Conservation (phyloP, 2,888 invertebrate genomes). For the Metacarcinus magister region DNA sequence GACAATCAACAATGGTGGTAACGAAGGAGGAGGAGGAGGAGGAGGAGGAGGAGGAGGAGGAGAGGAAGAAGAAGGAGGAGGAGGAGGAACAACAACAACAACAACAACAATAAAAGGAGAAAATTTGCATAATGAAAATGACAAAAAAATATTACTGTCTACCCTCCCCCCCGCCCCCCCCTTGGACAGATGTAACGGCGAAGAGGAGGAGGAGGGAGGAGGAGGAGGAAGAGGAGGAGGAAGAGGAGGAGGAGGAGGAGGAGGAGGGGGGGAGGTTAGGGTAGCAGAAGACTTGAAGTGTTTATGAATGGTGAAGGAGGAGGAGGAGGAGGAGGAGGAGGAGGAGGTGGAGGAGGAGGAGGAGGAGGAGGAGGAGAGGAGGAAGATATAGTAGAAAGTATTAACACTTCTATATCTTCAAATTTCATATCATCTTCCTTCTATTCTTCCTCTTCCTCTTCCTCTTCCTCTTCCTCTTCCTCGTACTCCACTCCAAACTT, state of each 20-base stretch:
- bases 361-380: not conserved
- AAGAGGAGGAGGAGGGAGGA: too few species aligned
- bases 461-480: too few species aligned
- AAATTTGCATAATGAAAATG: not conserved
- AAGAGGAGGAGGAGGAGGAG: too few species aligned
- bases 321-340: not conserved
- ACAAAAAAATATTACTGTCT: not conserved
- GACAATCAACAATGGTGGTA: not conserved
- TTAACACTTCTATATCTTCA: too few species aligned
- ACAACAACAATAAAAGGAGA: not conserved
- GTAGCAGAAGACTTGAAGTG: too few species aligned
- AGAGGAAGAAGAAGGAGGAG: too few species aligned
- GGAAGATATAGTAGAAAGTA: too few species aligned
- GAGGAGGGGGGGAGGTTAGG: too few species aligned
- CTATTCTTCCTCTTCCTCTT: not conserved
- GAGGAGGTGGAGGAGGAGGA: not conserved
- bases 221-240: too few species aligned
- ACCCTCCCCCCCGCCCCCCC: not conserved
- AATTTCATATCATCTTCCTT: too few species aligned
- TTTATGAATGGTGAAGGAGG: not conserved
- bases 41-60: constrained; percentile 46
- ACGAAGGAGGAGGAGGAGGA: constrained; percentile 32
- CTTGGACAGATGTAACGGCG: constrained; percentile 39
- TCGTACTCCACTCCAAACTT: too few species aligned
- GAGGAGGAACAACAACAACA: not conserved